Conservation (phyloP, 2,888 invertebrate genomes). For the Frankliniella intonsa region DNA sequence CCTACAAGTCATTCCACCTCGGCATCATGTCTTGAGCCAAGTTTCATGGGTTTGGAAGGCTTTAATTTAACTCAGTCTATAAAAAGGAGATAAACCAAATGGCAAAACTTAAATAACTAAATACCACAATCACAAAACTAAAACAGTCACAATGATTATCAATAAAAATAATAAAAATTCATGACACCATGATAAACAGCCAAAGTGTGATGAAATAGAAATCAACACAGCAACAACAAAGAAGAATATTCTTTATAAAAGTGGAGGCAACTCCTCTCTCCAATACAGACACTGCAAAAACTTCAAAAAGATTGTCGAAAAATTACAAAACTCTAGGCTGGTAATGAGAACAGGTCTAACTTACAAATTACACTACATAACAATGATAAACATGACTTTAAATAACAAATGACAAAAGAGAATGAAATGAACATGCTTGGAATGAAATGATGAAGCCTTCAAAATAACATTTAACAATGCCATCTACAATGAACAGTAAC, state of each 20-base stretch:
- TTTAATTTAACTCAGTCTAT: conserved; percentile 22
- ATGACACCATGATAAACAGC: neutral
- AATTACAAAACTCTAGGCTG: neutral
- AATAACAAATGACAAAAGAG: neutral
- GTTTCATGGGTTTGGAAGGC: conserved; percentile 17
- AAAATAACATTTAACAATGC: neutral
- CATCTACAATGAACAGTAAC: neutral
- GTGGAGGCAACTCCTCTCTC: neutral
- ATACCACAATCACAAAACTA: conserved; percentile 17
- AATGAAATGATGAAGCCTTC: neutral
- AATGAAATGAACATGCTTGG: neutral
- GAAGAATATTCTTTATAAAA: neutral
- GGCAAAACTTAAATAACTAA: conserved; percentile 12
- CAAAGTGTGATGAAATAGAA: neutral
- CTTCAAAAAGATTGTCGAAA: conserved; percentile 3
- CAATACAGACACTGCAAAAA: neutral
- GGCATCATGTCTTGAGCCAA: neutral
- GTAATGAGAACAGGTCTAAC: neutral
- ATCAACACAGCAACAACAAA: neutral
- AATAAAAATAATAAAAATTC: neutral
- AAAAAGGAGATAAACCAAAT: conserved; percentile 25
- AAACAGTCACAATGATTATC: neutral
- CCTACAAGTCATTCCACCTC: neutral
- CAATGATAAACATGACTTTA: neutral
- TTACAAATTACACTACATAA: neutral